Conservation (phyloP, 2,797 vertebrate genomes). For the Coracias cyanogaster region DNA sequence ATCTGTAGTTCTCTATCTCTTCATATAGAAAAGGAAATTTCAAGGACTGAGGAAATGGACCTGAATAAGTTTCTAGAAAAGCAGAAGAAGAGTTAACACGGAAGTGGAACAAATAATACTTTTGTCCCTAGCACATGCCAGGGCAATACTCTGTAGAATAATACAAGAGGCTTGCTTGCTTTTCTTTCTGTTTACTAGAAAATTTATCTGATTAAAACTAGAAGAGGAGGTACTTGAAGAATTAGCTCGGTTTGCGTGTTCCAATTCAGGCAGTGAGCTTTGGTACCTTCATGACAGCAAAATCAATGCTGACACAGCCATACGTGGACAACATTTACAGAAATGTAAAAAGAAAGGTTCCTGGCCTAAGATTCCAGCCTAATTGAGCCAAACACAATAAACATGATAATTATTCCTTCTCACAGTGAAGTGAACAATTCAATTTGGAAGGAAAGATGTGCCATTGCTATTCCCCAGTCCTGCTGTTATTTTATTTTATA, state of each 20-base stretch:
- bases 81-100: background rate
- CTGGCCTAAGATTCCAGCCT: slow-evolving; percentile 65
- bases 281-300: background rate
- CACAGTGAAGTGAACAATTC: slow-evolving; percentile 64
- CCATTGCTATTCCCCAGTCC: slow-evolving; percentile 54
- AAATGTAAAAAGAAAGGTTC: slow-evolving; percentile 52
- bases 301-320: slow-evolving; percentile 31
- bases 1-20: background rate
- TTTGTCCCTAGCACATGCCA: background rate
- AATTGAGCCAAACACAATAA: slow-evolving; percentile 68
- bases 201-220: background rate
- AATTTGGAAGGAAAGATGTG: slow-evolving; percentile 62
- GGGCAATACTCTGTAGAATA: background rate
- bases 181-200: background rate
- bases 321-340: slow-evolving; percentile 25
- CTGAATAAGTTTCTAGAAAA: background rate
- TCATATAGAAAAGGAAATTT: background rate
- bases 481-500: slow-evolving; percentile 70
- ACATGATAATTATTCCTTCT: slow-evolving; percentile 66
- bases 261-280: background rate
- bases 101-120: background rate
- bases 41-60: background rate
- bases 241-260: background rate
- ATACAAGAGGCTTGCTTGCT: background rate
- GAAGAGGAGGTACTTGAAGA: background rate